Conservation (phyloP, 2,797 vertebrate genomes). For the Rhinophrynus dorsalis region DNA sequence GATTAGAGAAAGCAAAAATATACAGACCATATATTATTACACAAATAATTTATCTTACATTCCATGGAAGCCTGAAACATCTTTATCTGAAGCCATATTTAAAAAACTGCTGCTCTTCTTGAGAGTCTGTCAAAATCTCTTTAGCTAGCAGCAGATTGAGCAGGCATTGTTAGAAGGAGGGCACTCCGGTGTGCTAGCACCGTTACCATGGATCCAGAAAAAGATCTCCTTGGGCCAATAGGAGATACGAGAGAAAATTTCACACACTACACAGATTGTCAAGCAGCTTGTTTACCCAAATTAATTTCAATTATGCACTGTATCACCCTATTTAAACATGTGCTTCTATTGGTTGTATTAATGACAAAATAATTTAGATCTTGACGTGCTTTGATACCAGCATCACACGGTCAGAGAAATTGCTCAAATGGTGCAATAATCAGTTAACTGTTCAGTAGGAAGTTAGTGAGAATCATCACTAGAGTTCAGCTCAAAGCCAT, state of each 20-base stretch:
- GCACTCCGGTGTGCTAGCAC: constrained; percentile 60
- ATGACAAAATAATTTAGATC: no score
- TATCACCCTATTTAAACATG: neutral
- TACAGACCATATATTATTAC: neutral
- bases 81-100: constrained; percentile 2
- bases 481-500: no score
- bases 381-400: no score
- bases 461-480: no score
- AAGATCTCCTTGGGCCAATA: constrained; percentile 56
- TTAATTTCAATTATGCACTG: constrained; percentile 39
- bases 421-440: constrained; percentile 8
- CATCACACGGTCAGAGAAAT: neutral
- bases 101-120: constrained; percentile 10
- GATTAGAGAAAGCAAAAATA: neutral
- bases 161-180: constrained; percentile 57
- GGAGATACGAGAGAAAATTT: constrained; percentile 54
- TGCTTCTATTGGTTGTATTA: no score
- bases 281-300: constrained; percentile 42
- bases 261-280: constrained; percentile 70
- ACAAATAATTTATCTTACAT: neutral
- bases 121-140: constrained; percentile 37
- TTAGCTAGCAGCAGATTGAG: constrained; percentile 52
- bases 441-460: neutral
- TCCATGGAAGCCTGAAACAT: neutral
- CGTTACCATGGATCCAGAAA: constrained; percentile 72